These are phyloP conservation scores for Ischnura elegans DNA, from an alignment of 2,888 invertebrate genomes.

Conservation along the genomic window DNA sequence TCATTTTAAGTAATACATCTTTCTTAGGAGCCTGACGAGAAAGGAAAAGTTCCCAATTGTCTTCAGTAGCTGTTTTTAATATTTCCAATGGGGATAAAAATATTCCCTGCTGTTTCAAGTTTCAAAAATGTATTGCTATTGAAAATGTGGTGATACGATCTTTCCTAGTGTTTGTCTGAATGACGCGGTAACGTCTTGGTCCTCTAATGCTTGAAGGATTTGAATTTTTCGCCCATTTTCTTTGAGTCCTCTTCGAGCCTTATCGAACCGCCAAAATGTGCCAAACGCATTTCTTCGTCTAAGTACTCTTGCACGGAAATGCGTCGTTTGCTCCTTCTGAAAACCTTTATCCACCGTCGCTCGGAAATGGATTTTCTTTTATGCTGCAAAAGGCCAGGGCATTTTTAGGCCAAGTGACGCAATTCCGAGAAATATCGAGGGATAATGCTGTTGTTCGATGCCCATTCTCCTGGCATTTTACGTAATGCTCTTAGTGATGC, in stretches of 20 bases:
- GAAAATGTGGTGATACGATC: too few species aligned
- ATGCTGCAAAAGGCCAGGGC: not conserved
- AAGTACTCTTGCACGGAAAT: not conserved
- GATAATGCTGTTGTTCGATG: not conserved
- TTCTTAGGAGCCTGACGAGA: too few species aligned
- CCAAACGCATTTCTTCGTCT: not conserved
- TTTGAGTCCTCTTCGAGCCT: not conserved
- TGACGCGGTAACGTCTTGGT: not conserved
- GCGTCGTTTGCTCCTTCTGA: not conserved
- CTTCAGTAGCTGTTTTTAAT: too few species aligned
- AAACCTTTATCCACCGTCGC: not conserved
- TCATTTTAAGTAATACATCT: too few species aligned
- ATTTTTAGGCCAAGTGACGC: not conserved
- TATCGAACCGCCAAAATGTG: not conserved
- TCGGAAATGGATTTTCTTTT: not conserved
- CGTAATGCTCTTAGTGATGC: not conserved
- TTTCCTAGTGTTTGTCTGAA: too few species aligned
- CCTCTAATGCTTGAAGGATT: not conserved
- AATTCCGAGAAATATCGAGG: not conserved
- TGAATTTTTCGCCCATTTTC: not conserved
- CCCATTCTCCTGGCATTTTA: not conserved
- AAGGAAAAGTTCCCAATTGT: too few species aligned
- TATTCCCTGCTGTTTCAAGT: too few species aligned
- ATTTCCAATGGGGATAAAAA: too few species aligned
- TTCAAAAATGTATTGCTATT: too few species aligned